phyloP scores from a whole-genome alignment of 2,888 invertebrate species.

The Xestoiulus laeticollis region DNA sequence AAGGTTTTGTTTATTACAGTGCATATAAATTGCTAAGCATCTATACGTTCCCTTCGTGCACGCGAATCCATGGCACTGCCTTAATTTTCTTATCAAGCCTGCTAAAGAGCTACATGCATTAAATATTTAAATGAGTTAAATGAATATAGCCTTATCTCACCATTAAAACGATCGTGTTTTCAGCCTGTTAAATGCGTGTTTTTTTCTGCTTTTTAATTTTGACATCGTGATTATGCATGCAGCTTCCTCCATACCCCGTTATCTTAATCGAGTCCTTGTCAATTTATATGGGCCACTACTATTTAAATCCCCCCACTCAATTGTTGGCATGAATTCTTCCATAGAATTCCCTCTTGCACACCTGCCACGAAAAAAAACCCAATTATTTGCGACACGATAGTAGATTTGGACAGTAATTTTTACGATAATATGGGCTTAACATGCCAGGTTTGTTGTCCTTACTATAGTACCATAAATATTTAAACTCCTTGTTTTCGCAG shows the following conservation, averaged over 20 bases:
- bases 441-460: too few relatives aligned
- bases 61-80: not conserved
- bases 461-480: too few relatives aligned
- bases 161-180: constrained; percentile 19
- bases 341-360: not conserved
- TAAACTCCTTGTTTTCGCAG: too few relatives aligned
- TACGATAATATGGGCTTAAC: too few relatives aligned
- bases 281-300: not conserved
- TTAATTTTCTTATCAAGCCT: constrained; percentile 10
- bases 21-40: not conserved
- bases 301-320: not conserved
- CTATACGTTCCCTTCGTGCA: not conserved
- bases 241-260: not conserved
- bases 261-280: constrained; percentile 17
- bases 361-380: not conserved
- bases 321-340: constrained; percentile 16
- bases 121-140: constrained; percentile 26
- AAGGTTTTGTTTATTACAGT: not conserved
- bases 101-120: constrained; percentile 18
- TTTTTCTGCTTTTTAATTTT: constrained; percentile 23
- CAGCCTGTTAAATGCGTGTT: constrained; percentile 26
- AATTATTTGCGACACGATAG: not conserved
- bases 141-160: constrained; percentile 19
- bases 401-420: not conserved
- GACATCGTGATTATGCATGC: constrained; percentile 19